Percentiles rank a stretch among this genome's conserved stretches.
These are phyloP conservation scores for Tiaroga cobitis DNA, from an alignment of 2,797 vertebrate genomes.

Conservation along the genomic window DNA sequence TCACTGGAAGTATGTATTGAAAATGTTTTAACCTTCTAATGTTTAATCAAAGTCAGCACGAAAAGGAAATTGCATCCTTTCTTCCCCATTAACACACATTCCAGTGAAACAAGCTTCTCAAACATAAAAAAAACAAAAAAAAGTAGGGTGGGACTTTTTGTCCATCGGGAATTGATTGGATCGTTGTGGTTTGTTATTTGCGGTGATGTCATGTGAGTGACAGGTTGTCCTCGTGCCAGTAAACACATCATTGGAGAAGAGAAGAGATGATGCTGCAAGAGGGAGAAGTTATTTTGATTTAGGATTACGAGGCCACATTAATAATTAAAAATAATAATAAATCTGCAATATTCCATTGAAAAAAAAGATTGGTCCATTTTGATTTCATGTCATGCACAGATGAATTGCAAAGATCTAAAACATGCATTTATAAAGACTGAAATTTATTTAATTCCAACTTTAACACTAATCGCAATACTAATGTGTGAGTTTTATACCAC, in stretches of 20 bases:
- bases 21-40: too few species aligned
- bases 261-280: too few species aligned
- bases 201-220: neutral
- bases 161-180: neutral
- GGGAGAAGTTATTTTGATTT: too few species aligned
- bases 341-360: neutral
- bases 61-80: neutral
- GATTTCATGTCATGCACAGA: neutral
- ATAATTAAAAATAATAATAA: neutral
- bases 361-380: too few species aligned
- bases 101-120: neutral
- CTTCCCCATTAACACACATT: neutral
- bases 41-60: neutral
- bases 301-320: too few species aligned
- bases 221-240: neutral
- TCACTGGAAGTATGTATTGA: neutral
- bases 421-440: neutral
- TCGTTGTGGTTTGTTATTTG: too few species aligned
- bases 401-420: neutral
- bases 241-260: neutral
- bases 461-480: neutral
- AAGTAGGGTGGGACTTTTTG: neutral
- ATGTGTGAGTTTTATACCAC: slow-evolving; percentile 82
- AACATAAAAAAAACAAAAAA: neutral
- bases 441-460: neutral